Evolutionary conservation across 23 tunicate genomes (phyloP), one percentile per base, ranked within the genome.

Genomic region (Trididemnum nubilum): DNA sequence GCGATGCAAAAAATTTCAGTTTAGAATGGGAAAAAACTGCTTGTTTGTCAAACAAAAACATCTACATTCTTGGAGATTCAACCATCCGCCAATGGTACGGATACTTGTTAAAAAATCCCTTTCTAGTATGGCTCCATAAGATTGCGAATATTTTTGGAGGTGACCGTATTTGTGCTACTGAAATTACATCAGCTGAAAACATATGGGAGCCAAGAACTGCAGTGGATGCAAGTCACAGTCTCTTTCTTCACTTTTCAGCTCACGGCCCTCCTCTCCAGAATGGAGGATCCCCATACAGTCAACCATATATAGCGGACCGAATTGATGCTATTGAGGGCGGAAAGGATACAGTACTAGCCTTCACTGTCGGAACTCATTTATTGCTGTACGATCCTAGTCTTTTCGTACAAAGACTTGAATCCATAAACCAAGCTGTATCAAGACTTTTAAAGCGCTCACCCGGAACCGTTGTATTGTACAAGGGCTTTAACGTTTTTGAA

Each of bases 191-290:
- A 2, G 31, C 32, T 1, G 27, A 3, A n/a, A 34, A 65, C 12
- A 34, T 79, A 2, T 85, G 90, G 90, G 90, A 85, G 31, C 90
- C 90, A 0, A 72, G 90, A 1, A 36, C 25, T 23, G 90, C 84
- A 2, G 26, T 2, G 2, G 82, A 85, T 39, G 34, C 23, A 0
- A 22, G 0, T 19, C 34, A 67, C 67, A 84, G 84, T 77, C 31
- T 80, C 22, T 24, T 86, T 4, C 34, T 90, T 57, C 77, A 74
- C 34, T 90, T 84, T 65, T 35, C 85, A 33, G 87, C 95, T 0
- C 95, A 90, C 57, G 95, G 95, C 0, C 85, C 89, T 22, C 95
- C 95, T 26, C 33, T 90, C 25, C 89, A 90, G 24, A 90, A 90
- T 44, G 89, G 89, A 9, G 95, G 95, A 0, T 36, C 86, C 0